phyloP scores from a whole-genome alignment of 2,888 invertebrate species.

The Sinotaia quadrata region DNA sequence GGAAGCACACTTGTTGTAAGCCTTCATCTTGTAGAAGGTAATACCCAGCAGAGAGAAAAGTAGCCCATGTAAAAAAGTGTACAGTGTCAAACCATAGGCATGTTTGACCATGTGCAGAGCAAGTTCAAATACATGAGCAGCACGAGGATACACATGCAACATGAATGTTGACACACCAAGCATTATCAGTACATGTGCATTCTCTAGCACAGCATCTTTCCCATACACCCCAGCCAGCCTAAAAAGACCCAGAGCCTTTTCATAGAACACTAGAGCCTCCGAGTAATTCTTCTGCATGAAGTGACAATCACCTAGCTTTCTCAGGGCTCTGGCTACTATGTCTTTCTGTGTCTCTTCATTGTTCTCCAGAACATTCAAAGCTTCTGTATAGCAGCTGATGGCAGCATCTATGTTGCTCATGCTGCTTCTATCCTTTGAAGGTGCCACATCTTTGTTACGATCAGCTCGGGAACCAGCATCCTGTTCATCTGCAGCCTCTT shows the following conservation, averaged over 20 bases:
- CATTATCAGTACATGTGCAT: conserved; percentile 70
- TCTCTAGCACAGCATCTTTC: conserved; percentile 59
- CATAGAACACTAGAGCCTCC: conserved; percentile 65
- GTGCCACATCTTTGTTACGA: conserved; percentile 40
- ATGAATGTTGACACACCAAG: conserved; percentile 69
- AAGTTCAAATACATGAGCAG: conserved; percentile 68
- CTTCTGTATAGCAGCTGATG: conserved; percentile 65
- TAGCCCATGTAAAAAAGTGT: conserved; percentile 64
- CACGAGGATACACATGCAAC: conserved; percentile 67
- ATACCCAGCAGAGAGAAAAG: conserved; percentile 66
- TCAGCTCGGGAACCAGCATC: conserved; percentile 40
- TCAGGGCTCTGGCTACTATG: conserved; percentile 61
- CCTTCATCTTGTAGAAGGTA: conserved; percentile 66
- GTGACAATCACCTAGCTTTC: conserved; percentile 68
- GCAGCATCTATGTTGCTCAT: conserved; percentile 58
- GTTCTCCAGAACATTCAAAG: conserved; percentile 60
- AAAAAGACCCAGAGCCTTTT: conserved; percentile 65
- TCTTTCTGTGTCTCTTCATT: conserved; percentile 55
- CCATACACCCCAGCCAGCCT: conserved; percentile 56
- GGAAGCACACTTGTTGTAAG: conserved; percentile 68
- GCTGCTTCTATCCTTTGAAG: conserved; percentile 43
- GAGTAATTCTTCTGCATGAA: conserved; percentile 68
- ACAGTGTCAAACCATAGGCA: conserved; percentile 51
- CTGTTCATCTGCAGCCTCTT: conserved; percentile 57
- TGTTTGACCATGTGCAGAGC: conserved; percentile 68